Percentiles rank a stretch among this genome's conserved stretches.
Conservation (phyloP, 1,140 invertebrate species). For the Limonius californicus region DNA sequence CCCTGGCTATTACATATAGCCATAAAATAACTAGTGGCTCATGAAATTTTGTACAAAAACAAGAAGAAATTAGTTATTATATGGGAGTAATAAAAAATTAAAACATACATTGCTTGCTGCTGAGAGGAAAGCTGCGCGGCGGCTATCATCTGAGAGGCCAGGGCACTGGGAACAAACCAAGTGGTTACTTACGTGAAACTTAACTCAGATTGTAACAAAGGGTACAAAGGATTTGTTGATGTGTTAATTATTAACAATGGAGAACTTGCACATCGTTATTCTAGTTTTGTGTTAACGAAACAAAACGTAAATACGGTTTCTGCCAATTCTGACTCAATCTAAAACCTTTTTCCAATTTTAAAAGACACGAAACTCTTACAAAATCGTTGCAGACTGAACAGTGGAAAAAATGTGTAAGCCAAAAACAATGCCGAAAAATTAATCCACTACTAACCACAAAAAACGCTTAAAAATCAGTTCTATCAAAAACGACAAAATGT, state of each 20-base stretch:
- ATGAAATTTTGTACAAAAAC: slow-evolving; percentile 21
- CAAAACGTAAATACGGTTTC: too few species aligned
- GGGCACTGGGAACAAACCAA: slow-evolving; percentile 76
- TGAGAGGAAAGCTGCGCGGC: slow-evolving; percentile 84
- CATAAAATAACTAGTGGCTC: slow-evolving; percentile 13
- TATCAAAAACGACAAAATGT: too few species aligned
- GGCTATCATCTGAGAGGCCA: slow-evolving; percentile 92
- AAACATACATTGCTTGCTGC: slow-evolving; percentile 87
- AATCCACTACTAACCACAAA: too few species aligned
- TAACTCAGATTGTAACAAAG: background rate
- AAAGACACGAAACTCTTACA: too few species aligned
- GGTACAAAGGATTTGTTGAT: background rate
- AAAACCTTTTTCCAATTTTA: too few species aligned
- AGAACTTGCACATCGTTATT: too few species aligned
- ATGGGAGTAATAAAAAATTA: slow-evolving; percentile 17
- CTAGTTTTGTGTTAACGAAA: too few species aligned
- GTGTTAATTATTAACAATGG: background rate
- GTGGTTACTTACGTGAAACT: slow-evolving; percentile 25
- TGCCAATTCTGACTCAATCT: too few species aligned
- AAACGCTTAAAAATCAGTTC: too few species aligned
- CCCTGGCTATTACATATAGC: slow-evolving; percentile 57
- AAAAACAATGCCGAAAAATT: too few species aligned
- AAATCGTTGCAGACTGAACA: too few species aligned
- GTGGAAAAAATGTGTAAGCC: too few species aligned
- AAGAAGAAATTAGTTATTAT: slow-evolving; percentile 22